These are phyloP conservation scores for Tinea semifulvella DNA, from an alignment of 2,888 invertebrate species.

Conservation along the genomic window DNA sequence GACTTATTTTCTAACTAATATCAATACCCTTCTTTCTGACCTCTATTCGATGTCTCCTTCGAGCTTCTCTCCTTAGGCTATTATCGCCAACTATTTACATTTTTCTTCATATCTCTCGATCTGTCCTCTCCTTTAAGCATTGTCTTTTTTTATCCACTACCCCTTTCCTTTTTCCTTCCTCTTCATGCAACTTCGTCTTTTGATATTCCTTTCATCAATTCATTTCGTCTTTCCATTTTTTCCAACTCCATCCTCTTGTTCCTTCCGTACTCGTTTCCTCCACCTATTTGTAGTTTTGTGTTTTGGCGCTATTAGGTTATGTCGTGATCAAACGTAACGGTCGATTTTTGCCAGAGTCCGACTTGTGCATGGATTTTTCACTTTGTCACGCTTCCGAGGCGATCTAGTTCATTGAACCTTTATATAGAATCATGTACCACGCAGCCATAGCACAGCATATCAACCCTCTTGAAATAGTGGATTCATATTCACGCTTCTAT, in stretches of 20 bases:
- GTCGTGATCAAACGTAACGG: conserved; percentile 25
- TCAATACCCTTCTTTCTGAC: too few relatives aligned
- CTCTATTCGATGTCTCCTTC: too few relatives aligned
- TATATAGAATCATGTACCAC: neutral
- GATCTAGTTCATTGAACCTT: conserved; percentile 26
- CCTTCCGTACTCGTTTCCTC: too few relatives aligned
- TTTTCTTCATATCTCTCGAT: too few relatives aligned
- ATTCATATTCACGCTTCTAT: conserved; percentile 31
- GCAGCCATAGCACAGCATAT: conserved; percentile 39
- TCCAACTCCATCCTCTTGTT: too few relatives aligned
- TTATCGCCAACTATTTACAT: too few relatives aligned
- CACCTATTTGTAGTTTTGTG: conserved; percentile 8
- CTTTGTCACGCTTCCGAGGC: conserved; percentile 32
- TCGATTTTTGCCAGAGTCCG: conserved; percentile 42
- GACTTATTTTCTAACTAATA: too few relatives aligned
- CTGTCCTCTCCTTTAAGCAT: too few relatives aligned
- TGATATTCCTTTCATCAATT: too few relatives aligned
- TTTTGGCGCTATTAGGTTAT: neutral
- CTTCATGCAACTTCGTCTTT: neutral
- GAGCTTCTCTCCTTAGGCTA: too few relatives aligned
- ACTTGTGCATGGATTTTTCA: conserved; percentile 57
- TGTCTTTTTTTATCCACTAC: too few relatives aligned
- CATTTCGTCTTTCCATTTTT: too few relatives aligned
- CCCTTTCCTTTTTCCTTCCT: neutral
- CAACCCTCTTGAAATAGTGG: conserved; percentile 67